Evolutionary conservation across 1,140 invertebrate species (phyloP).

Genomic region (Hypsibius dujardini): DNA sequence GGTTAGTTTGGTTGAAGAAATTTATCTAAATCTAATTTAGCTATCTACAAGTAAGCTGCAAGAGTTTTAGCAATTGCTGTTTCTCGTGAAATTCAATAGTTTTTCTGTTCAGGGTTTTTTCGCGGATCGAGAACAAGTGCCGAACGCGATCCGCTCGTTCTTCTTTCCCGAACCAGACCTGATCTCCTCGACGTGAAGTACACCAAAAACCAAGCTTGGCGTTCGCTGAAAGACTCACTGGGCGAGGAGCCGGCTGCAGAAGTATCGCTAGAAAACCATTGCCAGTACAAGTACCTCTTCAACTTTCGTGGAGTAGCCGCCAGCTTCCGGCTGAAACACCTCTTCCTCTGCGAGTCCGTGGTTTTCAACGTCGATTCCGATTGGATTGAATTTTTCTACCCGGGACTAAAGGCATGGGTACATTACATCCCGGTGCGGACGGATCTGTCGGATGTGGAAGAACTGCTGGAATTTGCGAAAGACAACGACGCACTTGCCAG

Average conservation of each 20-base stretch:
- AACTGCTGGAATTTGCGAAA: conserved; percentile 56
- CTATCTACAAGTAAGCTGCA: no score
- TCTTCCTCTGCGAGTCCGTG: conserved; percentile 80
- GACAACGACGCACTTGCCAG: conserved; percentile 53
- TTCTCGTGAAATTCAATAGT: no score
- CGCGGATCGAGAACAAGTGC: conserved; percentile 74
- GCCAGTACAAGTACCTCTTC: conserved; percentile 62
- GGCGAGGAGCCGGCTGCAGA: conserved; percentile 59
- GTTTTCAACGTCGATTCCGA: conserved; percentile 86
- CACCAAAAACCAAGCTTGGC: conserved; percentile 97
- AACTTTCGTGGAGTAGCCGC: conserved; percentile 91
- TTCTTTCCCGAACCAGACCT: conserved; percentile 55
- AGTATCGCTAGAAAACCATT: conserved; percentile 75
- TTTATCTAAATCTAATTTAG: no score
- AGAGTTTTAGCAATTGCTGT: no score
- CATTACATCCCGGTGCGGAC: conserved; percentile 78
- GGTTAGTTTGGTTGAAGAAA: conserved; percentile 28
- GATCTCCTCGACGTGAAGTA: conserved; percentile 74
- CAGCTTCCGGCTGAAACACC: conserved; percentile 87
- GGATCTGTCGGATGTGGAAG: conserved; percentile 47
- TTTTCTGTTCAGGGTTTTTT: conserved; percentile 46
- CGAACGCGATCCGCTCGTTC: conserved; percentile 70
- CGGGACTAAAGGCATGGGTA: conserved; percentile 73
- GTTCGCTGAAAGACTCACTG: conserved; percentile 78
- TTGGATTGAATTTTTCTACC: conserved; percentile 91